Evolutionary conservation across 2,888 invertebrate genomes (phyloP), one percentile per base, ranked within the genome.

Genomic region (Drosophila nigritarsus): DNA sequence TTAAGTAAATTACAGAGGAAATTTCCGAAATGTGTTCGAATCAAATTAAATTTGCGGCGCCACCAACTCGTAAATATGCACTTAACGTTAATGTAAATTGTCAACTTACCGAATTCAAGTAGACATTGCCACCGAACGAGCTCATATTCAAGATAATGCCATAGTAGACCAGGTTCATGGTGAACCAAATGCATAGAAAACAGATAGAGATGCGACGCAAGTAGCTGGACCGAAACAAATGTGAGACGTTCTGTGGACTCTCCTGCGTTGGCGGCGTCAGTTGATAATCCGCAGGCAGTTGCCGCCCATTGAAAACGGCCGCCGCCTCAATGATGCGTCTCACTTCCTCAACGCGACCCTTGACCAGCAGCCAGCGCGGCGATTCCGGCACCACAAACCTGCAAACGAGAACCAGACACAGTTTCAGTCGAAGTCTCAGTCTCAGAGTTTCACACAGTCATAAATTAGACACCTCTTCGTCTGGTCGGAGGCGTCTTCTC

Each of bases 341-440:
- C 1, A 96, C 96, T 93, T 96, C 95, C 71, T 95, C 94, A n/a
- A 95, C 95, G 75, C 95, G 94, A 30, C 96, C 96, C 94, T 96
- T 95, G 45, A 96, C 95, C 59, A 96, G 92, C 38, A 96, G 92
- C 97, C 97, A 97, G 89, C 96, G 94, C 1, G 97, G 97, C 2
- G 96, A 96, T 94, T 97, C 96, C n/a, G 96, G 96, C 65, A 96
- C 93, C 40, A 96, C 93, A 93, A 95, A 96, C 95, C 96, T 96
- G 91, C 64, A 54, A 55, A 53, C 24, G 56, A 75, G 38, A 54
- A 54, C 1, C 62, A 64, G 34, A 56, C 66, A 77, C 24, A 60
- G 55, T 65, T 40, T 32, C 27, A 74, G 42, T 49, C 69, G 40
- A 27, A 42, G 42, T 42, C 20, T 36, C 36, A 45, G 63, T 55